phyloP scores from a whole-genome alignment of 2,113 vertebrate species.

The Campylomormyrus numenius region DNA sequence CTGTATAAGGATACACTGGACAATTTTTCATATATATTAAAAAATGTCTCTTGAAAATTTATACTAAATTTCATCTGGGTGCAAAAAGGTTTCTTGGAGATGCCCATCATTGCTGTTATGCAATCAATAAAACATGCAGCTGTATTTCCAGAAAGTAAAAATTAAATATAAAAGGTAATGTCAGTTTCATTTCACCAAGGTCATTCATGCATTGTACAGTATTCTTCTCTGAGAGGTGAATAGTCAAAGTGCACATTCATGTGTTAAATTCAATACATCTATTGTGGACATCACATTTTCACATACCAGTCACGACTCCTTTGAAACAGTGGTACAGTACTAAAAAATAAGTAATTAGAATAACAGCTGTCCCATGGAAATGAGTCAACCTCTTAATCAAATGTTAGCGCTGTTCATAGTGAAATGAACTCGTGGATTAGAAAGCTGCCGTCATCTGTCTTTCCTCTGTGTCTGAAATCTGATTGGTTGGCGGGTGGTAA shows the following conservation, averaged over 20 bases:
- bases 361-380: not conserved
- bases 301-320: not conserved
- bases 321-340: not conserved
- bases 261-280: not conserved
- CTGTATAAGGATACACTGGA: not conserved
- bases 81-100: constrained; percentile 45
- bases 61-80: constrained; percentile 37
- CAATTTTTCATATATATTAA: not conserved
- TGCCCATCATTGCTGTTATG: constrained; percentile 36
- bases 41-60: constrained; percentile 4
- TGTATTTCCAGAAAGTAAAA: constrained; percentile 33
- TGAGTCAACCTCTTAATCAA: not conserved
- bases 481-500: not conserved
- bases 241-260: not conserved
- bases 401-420: not conserved
- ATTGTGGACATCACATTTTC: not conserved
- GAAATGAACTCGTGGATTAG: not conserved
- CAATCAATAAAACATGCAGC: constrained; percentile 54
- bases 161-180: constrained; percentile 41
- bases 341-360: not conserved
- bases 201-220: constrained; percentile 6
- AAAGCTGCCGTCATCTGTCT: not conserved
- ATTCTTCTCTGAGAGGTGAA: not conserved
- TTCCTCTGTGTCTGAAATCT: not conserved
- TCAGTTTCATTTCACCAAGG: constrained; percentile 7